Percentiles rank a stretch among this genome's conserved stretches.
Conservation (phyloP, 2,797 vertebrate species). For the Urophycis tenuis region DNA sequence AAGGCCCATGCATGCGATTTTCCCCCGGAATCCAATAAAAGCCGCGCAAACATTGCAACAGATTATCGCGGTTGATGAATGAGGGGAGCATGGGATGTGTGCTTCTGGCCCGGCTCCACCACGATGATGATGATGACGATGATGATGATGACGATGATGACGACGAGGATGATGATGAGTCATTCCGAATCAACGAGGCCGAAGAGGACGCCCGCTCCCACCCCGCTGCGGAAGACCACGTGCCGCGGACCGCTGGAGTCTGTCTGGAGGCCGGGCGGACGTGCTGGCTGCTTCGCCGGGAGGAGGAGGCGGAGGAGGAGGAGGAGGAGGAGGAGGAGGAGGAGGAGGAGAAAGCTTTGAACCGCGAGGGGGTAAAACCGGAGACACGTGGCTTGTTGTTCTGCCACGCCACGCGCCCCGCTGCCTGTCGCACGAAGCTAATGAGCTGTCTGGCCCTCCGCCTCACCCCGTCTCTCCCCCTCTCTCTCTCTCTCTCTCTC, state of each 20-base stretch:
- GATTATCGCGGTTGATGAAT: neutral
- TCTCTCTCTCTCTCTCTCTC: constrained; percentile 1
- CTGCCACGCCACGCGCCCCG: neutral
- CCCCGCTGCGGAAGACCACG: too few relatives aligned
- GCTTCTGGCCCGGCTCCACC: neutral
- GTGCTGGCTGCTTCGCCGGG: too few relatives aligned
- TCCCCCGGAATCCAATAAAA: neutral
- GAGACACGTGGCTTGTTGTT: neutral
- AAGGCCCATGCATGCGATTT: neutral
- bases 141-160: neutral
- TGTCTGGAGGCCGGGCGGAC: neutral
- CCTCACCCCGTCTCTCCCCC: neutral
- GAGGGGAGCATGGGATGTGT: neutral
- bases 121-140: neutral
- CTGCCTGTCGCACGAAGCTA: constrained; percentile 1
- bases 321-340: too few relatives aligned
- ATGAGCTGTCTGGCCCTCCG: constrained; percentile 23
- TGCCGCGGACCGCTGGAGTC: neutral
- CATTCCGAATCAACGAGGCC: neutral
- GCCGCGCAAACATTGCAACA: neutral
- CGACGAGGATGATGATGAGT: neutral
- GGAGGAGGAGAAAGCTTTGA: neutral
- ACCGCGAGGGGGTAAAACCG: neutral
- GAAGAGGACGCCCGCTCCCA: too few relatives aligned
- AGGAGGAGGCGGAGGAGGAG: too few relatives aligned